Base-by-base conservation (phyloP, 2,888 invertebrate species). In the Campoplex nolae region DNA sequence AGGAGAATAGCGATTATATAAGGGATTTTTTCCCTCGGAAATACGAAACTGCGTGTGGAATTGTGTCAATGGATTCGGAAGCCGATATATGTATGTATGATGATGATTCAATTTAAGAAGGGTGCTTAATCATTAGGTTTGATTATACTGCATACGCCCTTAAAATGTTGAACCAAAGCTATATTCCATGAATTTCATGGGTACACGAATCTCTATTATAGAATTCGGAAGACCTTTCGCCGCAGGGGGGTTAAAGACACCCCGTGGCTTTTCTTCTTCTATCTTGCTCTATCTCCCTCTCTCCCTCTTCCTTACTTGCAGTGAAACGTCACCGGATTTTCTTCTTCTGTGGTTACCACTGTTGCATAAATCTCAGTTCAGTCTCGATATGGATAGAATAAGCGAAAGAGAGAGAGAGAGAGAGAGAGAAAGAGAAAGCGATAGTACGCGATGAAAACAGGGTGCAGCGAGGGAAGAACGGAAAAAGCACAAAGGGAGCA, bases 331-430 rank as follows among this genome's bases (percentile, higher is more conserved):
- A 75, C 79, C 65, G 78, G 51, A 38, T 58, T 65, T 51, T 68
- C 68, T 42, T 62, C 68, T 32, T 70, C 23, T 51, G 76, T 8
- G 76, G 58, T 58, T 75, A 62, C 80, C 56, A 38, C 56, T 68
- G 82, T 75, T 79, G 87, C 81, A 87, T 82, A 84, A 87, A 87
- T 82, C 71, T 83, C 74, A 65, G 82, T 38, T 71, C 54, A 35
- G 38, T 51, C 54, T 58, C 54, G 67, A 65, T 67, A 13, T 18
- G 28, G 48, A 51, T 51, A 77, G 35, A 18, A 45, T 45, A 45
- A 45, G 42, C 6, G 65, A 32, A 38, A 38, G 67, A 8, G 48
- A 67, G 67, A 48, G 32, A 32, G 28, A 32, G 28, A 13, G 45
- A 48, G 32, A 35, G 65, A 74, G 70, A 51, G 18, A 23, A 56